phyloP scores from a whole-genome alignment of 2,113 vertebrate genomes.

The Corvus hawaiiensis region DNA sequence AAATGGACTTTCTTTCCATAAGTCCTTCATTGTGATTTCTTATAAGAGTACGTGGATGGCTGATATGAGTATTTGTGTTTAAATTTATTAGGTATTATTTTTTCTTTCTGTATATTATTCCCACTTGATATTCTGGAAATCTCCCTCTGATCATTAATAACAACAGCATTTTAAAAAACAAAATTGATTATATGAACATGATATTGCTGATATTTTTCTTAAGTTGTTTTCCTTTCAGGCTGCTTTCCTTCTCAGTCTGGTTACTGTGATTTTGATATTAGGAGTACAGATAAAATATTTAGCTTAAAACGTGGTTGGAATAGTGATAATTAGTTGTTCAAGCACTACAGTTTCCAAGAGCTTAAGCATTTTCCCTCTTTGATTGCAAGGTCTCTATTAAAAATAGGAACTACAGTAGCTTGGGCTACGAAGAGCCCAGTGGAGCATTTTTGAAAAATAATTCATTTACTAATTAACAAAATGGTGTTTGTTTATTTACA shows the following conservation, averaged over 20 bases:
- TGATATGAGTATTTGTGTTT: background rate
- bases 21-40: background rate
- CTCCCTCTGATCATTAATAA: background rate
- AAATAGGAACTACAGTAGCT: slow-evolving; percentile 59
- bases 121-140: background rate
- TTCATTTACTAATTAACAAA: slow-evolving; percentile 77
- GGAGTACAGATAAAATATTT: background rate
- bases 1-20: background rate
- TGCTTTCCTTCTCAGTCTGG: background rate
- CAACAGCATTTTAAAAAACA: background rate
- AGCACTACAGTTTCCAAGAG: background rate
- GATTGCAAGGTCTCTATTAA: slow-evolving; percentile 43
- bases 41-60: background rate
- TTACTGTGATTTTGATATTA: background rate
- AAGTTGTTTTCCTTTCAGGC: background rate
- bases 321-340: slow-evolving; percentile 1
- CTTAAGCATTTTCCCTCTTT: background rate
- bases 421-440: slow-evolving; percentile 49
- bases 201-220: background rate
- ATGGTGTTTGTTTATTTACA: slow-evolving; percentile 77
- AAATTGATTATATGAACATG: background rate
- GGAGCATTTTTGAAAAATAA: slow-evolving; percentile 70
- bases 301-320: background rate
- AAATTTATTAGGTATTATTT: background rate
- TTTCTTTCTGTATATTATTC: background rate